Evolutionary conservation across 2,113 vertebrate species (phyloP), one percentile per base, ranked within the genome.

Genomic region (Vidua chalybeata): DNA sequence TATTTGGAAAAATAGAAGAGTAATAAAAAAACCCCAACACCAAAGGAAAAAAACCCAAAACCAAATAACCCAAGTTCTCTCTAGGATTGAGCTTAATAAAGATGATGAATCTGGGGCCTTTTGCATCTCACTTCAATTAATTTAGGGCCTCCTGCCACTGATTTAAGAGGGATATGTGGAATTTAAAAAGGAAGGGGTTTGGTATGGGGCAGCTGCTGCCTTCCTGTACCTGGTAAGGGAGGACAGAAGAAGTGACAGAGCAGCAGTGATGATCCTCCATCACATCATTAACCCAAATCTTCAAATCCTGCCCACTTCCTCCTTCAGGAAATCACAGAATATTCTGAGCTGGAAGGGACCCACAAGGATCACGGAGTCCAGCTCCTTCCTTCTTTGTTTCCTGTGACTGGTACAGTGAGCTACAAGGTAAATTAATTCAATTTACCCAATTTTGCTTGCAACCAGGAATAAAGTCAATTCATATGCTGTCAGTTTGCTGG

Each of bases 371-470:
- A 52, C 17, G 2, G 3, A 52, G 37, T 8, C 33, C 54, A 52
- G 22, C 63, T 86, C 84, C 71, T 20, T 56, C 69, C 49, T 75
- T 35, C 84, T 76, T 56, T 8, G 2, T 83, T 93, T 95, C 71
- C 71, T 88, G 58, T 30, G 43, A 21, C 43, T 51, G 45, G 41
- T 73, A 61, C 49, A 52, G 31, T 51, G n/a, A 94, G 51, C 58
- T 87, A 55, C 62, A 51, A 89, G 84, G 61, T 56, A 92, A 91
- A 91, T 85, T 43, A 85, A 91, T 89, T 87, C 58, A 30, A 87
- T 96, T 87, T 84, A 58, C 41, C 51, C 62, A 39, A 18, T 89
- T 96, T 93, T 91, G 43, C 74, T 82, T 76, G 69, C 77, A 95
- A 84, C 87, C 26, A 49, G 48, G 81, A 68, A 81, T 31, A 37